Evolutionary conservation across 2,113 vertebrate genomes (phyloP).

Genomic region (Sterrhoptilus dennistouni): DNA sequence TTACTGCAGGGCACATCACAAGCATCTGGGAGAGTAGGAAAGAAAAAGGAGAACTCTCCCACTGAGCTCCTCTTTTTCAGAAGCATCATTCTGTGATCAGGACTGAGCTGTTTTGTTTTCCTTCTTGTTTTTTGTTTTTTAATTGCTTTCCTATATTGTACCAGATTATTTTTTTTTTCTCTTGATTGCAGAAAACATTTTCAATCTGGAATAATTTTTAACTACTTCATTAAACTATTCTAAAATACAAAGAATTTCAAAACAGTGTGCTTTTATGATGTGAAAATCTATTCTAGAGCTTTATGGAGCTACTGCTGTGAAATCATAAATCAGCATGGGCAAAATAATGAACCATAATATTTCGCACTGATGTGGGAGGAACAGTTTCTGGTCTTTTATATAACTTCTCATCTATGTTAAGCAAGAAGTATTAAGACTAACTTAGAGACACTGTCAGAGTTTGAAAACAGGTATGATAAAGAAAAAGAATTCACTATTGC

Average conservation of each 20-base stretch:
- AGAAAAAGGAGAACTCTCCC: not conserved
- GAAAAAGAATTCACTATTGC: not conserved
- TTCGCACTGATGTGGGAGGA: not conserved
- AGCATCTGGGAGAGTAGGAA: not conserved
- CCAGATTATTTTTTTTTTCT: not conserved
- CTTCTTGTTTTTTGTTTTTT: not conserved
- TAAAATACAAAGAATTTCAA: conserved; percentile 11
- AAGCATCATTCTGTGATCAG: not conserved
- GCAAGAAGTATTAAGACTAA: not conserved
- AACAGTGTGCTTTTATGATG: not conserved
- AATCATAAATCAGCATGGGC: conserved; percentile 20
- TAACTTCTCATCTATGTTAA: not conserved
- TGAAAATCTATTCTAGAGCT: not conserved
- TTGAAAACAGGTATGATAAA: not conserved
- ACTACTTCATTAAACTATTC: not conserved
- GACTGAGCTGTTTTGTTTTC: not conserved
- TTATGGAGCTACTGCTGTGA: conserved; percentile 24
- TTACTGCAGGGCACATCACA: not conserved
- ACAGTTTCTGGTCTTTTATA: not conserved
- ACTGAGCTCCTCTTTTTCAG: not conserved
- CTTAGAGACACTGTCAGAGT: not conserved
- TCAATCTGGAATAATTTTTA: conserved; percentile 5
- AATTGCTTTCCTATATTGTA: not conserved
- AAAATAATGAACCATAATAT: not conserved
- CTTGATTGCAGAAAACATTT: not conserved